Base-by-base conservation (phyloP, 1,140 invertebrate genomes). In the Drosophila trapezifrons region DNA sequence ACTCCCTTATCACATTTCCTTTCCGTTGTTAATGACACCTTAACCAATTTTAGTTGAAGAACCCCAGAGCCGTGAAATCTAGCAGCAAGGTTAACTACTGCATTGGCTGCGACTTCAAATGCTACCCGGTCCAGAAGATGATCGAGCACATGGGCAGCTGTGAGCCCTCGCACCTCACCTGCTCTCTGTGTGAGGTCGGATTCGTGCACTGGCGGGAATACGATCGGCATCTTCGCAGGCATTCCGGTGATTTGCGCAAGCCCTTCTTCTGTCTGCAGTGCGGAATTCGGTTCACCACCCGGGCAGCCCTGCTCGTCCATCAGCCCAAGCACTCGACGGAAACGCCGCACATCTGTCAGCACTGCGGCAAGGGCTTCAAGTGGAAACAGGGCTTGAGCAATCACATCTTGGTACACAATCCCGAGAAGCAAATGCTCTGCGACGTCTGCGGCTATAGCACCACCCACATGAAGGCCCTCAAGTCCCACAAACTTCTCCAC, bases 401-500 rank as follows among this genome's bases (percentile, higher is more conserved):
- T 51, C 94, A 95, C 79, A 92, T 94, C 76, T 81, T 94, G 3
- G 92, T 93, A 0, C 94, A 95, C 70, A 93, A 93, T 62, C 90
- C 92, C 7, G 93, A 93, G 20, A 94, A 94, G 72, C 93, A 94
- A 45, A 93, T 94, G 84, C 84, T 94, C 15, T 95, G 94, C 91
- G 94, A 95, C 78, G 92, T 94, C 22, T 95, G 94, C 90, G 94
- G 94, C 10, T 94, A 93, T 45, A 93, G 93, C 35, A 95, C 94
- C 4, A 93, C 93, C 2, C 93, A 94, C 63, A 93, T 94, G 75
- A 94, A 93, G 78, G 93, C 94, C 20, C 90, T 95, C 20, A 94
- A 94, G 77, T 93, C 93, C 2, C 94, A 94, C 69, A 92, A 93
- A 47, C 80, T 94, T 0, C 91, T 93, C 20, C 94, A 94, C 67